A percentile compares a stretch with the other conserved stretches of the same genome.
phyloP scores from a whole-genome alignment of 2,797 vertebrate genomes.

The Semaprochilodus insignis region DNA sequence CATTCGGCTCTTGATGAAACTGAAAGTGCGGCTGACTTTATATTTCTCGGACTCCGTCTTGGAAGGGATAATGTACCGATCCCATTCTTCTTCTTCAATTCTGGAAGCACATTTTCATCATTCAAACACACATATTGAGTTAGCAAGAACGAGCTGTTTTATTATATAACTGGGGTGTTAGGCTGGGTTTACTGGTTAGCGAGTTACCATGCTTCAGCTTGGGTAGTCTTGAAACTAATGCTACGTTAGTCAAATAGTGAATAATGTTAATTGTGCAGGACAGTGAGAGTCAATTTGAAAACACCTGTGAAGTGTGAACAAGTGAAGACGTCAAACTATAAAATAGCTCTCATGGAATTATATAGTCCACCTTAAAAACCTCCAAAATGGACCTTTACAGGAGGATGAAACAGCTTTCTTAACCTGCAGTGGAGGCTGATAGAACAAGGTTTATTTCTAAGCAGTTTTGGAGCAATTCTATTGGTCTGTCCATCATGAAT shows the following conservation, averaged over 20 bases:
- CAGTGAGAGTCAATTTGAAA: no score
- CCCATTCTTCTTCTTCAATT: constrained; percentile 91
- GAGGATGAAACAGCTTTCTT: no score
- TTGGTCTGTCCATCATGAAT: no score
- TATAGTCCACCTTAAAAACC: no score
- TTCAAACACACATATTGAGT: not conserved
- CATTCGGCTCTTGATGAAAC: constrained; percentile 94
- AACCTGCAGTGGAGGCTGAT: no score
- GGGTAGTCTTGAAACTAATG: not conserved
- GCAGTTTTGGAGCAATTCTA: no score
- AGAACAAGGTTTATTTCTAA: no score
- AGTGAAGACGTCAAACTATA: no score
- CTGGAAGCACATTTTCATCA: constrained; percentile 65
- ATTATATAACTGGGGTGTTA: not conserved
- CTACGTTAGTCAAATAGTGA: not conserved
- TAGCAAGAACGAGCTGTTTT: not conserved
- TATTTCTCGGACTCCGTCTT: constrained; percentile 92
- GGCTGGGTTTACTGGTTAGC: constrained; percentile 23
- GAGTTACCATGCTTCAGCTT: not conserved
- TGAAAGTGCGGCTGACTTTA: constrained; percentile 95
- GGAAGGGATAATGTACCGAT: constrained; percentile 83
- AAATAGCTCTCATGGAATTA: no score
- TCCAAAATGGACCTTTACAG: no score
- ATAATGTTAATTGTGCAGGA: no score
- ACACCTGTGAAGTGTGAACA: no score